phyloP scores from a whole-genome alignment of 1,140 invertebrate genomes.

The Drosophila ironensis region DNA sequence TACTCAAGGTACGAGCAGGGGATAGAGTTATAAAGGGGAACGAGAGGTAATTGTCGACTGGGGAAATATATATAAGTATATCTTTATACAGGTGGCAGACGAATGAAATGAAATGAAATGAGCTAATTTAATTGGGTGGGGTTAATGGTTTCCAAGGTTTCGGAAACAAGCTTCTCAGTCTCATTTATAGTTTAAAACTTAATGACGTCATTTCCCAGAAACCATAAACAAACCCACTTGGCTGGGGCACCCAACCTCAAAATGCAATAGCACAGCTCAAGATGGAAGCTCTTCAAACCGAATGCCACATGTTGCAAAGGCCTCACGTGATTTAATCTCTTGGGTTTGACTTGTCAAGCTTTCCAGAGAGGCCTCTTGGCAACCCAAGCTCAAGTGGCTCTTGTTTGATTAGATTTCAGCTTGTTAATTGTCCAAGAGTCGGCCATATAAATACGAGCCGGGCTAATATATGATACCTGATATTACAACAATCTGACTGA shows the following conservation, averaged over 20 bases:
- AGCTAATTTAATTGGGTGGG: too few species aligned
- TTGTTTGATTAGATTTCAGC: slow-evolving; percentile 25
- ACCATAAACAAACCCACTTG: background rate
- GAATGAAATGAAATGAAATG: too few species aligned
- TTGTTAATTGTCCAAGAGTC: background rate
- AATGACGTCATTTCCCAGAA: background rate
- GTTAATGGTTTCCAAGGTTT: too few species aligned
- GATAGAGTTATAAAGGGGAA: background rate
- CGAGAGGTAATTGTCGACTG: slow-evolving; percentile 2
- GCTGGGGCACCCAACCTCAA: background rate
- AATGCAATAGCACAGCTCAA: background rate
- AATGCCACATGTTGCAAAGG: slow-evolving; percentile 64
- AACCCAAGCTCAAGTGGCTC: slow-evolving; percentile 22
- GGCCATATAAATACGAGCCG: slow-evolving; percentile 1
- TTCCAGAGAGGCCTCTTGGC: background rate
- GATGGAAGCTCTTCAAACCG: slow-evolving; percentile 31
- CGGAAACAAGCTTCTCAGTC: too few species aligned
- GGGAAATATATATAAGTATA: background rate
- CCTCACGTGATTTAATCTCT: slow-evolving; percentile 38
- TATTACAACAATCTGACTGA: slow-evolving; percentile 12
- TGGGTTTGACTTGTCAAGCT: slow-evolving; percentile 1
- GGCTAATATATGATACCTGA: slow-evolving; percentile 26
- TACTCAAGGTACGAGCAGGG: background rate
- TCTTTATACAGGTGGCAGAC: background rate
- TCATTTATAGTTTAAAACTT: too few species aligned